Percentiles rank a stretch among this genome's conserved stretches.
phyloP scores from a whole-genome alignment of 2,888 invertebrate species.

The Bruchidius siliquastri region DNA sequence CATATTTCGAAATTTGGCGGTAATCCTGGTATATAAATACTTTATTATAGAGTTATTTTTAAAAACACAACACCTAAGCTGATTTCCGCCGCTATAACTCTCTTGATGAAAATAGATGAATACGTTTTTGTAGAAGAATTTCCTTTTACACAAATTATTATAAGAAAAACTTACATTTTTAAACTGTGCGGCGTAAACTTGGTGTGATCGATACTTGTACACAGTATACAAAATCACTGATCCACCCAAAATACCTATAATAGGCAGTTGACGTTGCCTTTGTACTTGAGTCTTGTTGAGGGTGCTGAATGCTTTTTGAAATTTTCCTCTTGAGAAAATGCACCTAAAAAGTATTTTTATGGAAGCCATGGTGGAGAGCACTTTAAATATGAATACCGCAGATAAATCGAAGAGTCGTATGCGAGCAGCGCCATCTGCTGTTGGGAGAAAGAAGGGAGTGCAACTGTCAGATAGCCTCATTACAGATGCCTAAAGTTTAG shows the following conservation, averaged over 20 bases:
- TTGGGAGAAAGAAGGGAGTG: not conserved
- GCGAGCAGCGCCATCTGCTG: not conserved
- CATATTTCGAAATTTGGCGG: not conserved
- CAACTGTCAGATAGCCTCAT: not conserved
- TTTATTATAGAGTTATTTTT: not conserved
- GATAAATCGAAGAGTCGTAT: not conserved
- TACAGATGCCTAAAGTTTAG: not conserved
- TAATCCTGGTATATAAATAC: not conserved
- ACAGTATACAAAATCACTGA: not conserved
- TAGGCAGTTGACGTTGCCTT: not conserved
- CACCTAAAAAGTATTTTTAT: not conserved
- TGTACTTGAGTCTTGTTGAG: not conserved
- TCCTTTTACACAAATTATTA: not conserved
- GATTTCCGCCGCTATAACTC: not conserved
- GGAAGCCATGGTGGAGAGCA: not conserved
- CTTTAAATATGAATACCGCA: not conserved
- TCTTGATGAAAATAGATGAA: not conserved
- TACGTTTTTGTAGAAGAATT: not conserved
- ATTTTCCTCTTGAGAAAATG: not conserved
- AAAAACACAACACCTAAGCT: not conserved
- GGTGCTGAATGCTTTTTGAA: not conserved
- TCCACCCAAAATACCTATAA: not conserved
- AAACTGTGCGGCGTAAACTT: not conserved
- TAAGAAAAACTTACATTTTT: not conserved
- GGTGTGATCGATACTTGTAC: not conserved